Conservation (phyloP, 2,113 vertebrate genomes). For the Grammomys dolichurus region DNA sequence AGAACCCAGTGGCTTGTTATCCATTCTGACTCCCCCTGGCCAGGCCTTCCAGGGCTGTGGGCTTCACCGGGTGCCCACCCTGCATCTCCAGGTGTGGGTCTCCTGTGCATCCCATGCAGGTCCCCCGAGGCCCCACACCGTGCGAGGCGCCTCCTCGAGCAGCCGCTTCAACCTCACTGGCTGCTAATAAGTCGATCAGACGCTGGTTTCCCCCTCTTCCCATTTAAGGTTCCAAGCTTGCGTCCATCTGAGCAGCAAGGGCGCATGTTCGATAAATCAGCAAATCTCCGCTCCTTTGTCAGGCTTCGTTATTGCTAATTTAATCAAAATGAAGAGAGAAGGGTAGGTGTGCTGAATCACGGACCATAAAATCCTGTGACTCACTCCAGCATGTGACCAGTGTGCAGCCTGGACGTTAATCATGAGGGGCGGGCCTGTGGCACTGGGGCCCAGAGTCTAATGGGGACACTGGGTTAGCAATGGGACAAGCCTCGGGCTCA, state of each 20-base stretch:
- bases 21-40: neutral
- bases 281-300: constrained; percentile 39
- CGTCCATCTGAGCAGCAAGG: neutral
- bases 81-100: neutral
- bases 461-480: neutral
- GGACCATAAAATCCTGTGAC: neutral
- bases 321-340: constrained; percentile 52
- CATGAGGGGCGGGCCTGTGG: neutral
- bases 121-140: accelerated
- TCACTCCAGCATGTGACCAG: neutral
- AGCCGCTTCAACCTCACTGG: neutral
- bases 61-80: neutral
- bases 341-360: neutral
- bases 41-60: neutral
- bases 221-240: neutral
- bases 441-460: neutral
- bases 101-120: accelerated
- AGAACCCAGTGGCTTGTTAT: neutral
- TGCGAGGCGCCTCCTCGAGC: no score
- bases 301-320: constrained; percentile 69
- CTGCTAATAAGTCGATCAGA: neutral
- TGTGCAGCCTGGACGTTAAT: accelerated
- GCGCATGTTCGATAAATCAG: neutral
- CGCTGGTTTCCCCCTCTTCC: neutral
- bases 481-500: neutral